Evolutionary conservation across 2,888 invertebrate species (phyloP), one percentile per base, ranked within the genome.

Genomic region (Hymenopus coronatus): DNA sequence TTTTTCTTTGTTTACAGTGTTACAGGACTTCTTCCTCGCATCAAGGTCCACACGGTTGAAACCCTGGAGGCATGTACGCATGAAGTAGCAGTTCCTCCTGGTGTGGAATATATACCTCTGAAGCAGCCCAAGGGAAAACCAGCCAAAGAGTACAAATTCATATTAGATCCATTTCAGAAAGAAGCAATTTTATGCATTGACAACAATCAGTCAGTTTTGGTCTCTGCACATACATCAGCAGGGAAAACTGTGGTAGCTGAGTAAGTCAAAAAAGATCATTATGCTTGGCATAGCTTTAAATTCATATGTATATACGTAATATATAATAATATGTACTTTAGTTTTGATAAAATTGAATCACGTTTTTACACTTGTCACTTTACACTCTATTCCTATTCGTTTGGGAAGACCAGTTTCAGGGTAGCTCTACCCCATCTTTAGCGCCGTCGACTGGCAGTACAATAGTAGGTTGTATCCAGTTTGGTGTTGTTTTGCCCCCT

Each of bases 161-260:
- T 97, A 89, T 94, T 99, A 90, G 99, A 99, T 95, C 97, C 99
- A 0, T 99, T 99, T 93, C 99, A 99, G 93, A 98, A 98, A 92
- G 98, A 99, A 93, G 99, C 99, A 0, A 97, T 99, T 90, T 93
- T 97, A 88, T 99, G 99, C 93, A 97, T 99, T 91, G 99, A 99
- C 92, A 99, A 99, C 93, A 96, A 98, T 92, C 99, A 99, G 92
- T 99, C 99, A 15, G 99, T 99, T 8, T 94, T 99, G 84, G 99
- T 99, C 0, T 99, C 99, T 2, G 99, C 99, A 12, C 99, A 99
- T 93, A 99, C 99, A 0, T 99, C 99, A 6, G 99, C 99, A 85
- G 99, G 99, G 88, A 99, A 99, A 95, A 99, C 99, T 3, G 99
- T 99, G 12, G 95, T 95, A 28, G 99, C 99, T 7, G 98, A 99